Base-by-base conservation (phyloP, 2,113 vertebrate genomes). In the Spermophilus dauricus region DNA sequence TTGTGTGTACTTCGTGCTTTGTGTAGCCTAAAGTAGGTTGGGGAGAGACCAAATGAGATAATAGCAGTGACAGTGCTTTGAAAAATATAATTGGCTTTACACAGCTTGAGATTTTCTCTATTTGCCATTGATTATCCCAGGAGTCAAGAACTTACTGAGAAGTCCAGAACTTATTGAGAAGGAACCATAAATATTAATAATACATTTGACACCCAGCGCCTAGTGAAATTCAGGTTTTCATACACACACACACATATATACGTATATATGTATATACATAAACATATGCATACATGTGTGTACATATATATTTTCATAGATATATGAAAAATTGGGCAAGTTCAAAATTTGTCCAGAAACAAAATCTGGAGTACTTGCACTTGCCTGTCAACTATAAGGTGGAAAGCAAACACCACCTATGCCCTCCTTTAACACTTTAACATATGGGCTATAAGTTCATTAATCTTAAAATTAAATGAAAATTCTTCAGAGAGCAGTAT, bases 181-280 rank as follows among this genome's bases (percentile, higher is more conserved):
- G 24, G 48, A 81, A 4, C 26, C 83, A 86, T 89, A 83, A 89
- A 92, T 95, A 95, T 89, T 94, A 86, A 93, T 89, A 93, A 80
- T 2, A 30, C 10, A 32, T 61, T 26, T 92, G 83, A 96, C 13
- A 86, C 13, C 28, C 30, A 82, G 2, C 28, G 70, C 42, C 28
- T 48, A 81, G 34, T 72, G 51, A 93, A 90, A 73, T 88, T 89
- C n/a, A 95, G 24, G 26, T 70, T 91, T 90, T 93, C 32, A 34
- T 32, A 30, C 12, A 67, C 12, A 67, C 4, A 67, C 13, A 32
- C 1, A 67, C 13, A 69, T 14, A 69, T 7, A n/a, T 8, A 69
- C 2, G 2, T 11, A 69, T 32, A 67, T 32, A 5, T 12, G 4
- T 26, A 65, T 12, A 65, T 28, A 30, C 56, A 58, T 22, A 65